These are phyloP conservation scores for Heliocidaris tuberculata DNA, from an alignment of 35 echinoderm and acorn worm genomes.

Conservation along the genomic window DNA sequence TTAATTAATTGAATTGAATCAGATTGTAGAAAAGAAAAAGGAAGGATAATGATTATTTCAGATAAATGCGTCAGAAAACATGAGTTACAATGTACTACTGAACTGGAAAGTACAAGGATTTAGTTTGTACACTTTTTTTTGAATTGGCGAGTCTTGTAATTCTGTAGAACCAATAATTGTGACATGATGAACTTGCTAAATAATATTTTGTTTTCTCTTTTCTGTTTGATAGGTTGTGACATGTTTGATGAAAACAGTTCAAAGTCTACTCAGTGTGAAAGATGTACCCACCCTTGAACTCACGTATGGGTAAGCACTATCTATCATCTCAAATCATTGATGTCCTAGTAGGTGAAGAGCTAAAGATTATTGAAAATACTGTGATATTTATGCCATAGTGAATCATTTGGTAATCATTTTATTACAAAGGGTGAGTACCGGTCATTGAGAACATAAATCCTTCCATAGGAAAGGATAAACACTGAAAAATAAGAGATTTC, in stretches of 20 bases:
- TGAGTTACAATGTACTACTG: neutral
- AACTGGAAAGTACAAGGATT: too few species aligned
- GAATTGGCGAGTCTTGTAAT: too few species aligned
- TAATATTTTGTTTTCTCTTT: neutral
- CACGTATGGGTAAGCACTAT: constrained; percentile 76
- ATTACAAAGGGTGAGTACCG: neutral
- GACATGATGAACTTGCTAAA: too few species aligned
- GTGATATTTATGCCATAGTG: too few species aligned
- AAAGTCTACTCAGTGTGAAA: constrained; percentile 85
- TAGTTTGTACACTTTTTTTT: too few species aligned
- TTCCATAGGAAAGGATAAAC: neutral
- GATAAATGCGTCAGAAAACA: too few species aligned
- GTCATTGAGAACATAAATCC: neutral
- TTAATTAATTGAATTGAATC: too few species aligned
- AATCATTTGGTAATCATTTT: neutral
- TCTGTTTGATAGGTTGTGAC: constrained; percentile 62
- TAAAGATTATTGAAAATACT: too few species aligned
- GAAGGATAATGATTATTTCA: too few species aligned
- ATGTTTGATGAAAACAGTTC: constrained; percentile 69
- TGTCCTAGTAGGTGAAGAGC: neutral
- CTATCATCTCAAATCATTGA: neutral
- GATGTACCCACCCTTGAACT: constrained; percentile 85
- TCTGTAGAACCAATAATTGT: too few species aligned
- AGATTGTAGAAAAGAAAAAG: too few species aligned
- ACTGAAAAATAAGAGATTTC: neutral